Conservation (phyloP, 2,888 invertebrate species). For the Cybosia mesomella region DNA sequence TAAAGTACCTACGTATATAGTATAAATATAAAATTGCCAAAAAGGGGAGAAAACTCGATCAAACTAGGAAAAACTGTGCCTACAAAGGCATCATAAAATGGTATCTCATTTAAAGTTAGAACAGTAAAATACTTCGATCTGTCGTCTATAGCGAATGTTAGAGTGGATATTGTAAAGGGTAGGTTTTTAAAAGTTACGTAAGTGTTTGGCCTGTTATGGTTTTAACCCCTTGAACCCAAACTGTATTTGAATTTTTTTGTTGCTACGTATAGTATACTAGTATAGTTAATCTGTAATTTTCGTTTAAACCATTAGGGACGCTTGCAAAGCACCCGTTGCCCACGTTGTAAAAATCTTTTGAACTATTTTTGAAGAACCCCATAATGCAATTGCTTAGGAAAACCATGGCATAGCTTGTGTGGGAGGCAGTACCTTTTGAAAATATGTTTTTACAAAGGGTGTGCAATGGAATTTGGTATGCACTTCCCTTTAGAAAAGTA, state of each 20-base stretch:
- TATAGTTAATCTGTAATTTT: not conserved
- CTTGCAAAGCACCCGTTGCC: no score
- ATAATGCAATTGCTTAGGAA: not conserved
- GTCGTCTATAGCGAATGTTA: constrained; percentile 25
- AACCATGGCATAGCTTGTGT: no score
- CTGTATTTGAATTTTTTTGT: not conserved
- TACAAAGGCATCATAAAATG: constrained; percentile 52
- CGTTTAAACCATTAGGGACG: not conserved
- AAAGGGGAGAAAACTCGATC: constrained; percentile 47
- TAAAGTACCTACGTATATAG: not conserved
- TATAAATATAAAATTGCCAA: constrained; percentile 1
- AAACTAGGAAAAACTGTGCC: constrained; percentile 52
- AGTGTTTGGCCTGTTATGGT: not conserved
- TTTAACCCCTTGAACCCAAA: not conserved
- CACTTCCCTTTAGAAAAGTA: no score
- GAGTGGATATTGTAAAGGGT: constrained; percentile 9
- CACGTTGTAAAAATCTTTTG: not conserved
- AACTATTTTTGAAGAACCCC: not conserved
- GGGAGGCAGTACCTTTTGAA: not conserved
- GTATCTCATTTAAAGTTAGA: constrained; percentile 58
- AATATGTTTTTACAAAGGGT: not conserved
- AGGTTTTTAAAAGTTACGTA: constrained; percentile 10
- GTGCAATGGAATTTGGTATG: not conserved
- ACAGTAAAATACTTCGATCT: constrained; percentile 49
- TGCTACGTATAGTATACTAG: not conserved